Evolutionary conservation across 2,888 invertebrate genomes (phyloP).

Genomic region (Eupeodes latifasciatus): DNA sequence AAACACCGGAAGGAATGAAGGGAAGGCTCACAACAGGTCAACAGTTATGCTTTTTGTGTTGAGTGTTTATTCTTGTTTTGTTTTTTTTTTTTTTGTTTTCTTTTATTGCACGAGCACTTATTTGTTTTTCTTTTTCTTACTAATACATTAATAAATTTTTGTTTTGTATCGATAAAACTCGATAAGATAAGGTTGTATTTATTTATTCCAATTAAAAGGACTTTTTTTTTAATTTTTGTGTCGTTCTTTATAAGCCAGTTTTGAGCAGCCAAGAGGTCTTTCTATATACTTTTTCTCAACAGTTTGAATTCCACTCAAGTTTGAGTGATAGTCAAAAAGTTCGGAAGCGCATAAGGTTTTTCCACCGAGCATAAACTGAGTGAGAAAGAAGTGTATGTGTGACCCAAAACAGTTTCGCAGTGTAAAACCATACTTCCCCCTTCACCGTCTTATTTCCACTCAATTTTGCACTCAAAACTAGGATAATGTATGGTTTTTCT

Average conservation of each 20-base stretch:
- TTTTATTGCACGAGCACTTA: constrained; percentile 73
- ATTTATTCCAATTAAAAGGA: constrained; percentile 55
- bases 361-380: background rate
- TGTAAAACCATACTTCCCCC: background rate
- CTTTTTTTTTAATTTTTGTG: constrained; percentile 6
- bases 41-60: constrained; percentile 55
- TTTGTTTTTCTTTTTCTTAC: constrained; percentile 58
- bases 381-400: background rate
- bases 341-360: no score
- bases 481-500: background rate
- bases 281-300: background rate
- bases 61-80: constrained; percentile 34
- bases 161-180: constrained; percentile 74
- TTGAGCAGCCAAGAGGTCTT: background rate
- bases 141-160: constrained; percentile 45
- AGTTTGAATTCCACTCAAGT: background rate
- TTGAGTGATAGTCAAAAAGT: background rate
- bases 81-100: background rate
- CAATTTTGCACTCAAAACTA: constrained; percentile 4
- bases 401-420: background rate
- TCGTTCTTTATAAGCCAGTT: background rate
- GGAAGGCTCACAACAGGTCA: constrained; percentile 60
- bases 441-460: background rate
- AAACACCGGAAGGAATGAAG: constrained; percentile 57
- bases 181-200: constrained; percentile 62